A percentile compares a stretch with the other conserved stretches of the same genome.
phyloP scores from a whole-genome alignment of 2,888 invertebrate species.

The Synanthedon formicaeformis region DNA sequence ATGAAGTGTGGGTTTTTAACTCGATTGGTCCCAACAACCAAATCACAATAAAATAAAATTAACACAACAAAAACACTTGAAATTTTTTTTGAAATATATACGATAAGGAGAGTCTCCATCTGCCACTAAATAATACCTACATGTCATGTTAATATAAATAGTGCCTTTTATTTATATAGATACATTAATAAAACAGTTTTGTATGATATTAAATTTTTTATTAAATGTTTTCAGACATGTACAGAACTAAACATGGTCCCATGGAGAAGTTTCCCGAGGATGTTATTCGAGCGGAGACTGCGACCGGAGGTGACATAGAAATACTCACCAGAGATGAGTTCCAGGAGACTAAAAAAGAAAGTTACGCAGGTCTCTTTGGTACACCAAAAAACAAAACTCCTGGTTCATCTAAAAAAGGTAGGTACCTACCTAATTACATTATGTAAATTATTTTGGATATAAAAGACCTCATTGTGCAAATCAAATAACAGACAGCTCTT shows the following conservation, averaged over 20 bases:
- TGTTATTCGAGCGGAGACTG: slow-evolving; percentile 78
- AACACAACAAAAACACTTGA: too few species aligned
- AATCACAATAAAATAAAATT: too few species aligned
- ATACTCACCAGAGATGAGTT: slow-evolving; percentile 74
- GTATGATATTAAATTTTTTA: background rate
- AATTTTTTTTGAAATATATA: too few species aligned
- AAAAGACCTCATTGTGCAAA: too few species aligned
- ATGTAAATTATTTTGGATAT: background rate
- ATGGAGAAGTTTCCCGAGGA: slow-evolving; percentile 87
- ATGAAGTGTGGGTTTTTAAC: too few species aligned
- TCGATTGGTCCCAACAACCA: too few species aligned
- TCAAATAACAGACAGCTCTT: too few species aligned
- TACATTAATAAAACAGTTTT: background rate
- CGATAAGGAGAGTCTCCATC: too few species aligned
- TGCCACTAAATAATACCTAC: too few species aligned
- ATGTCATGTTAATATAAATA: too few species aligned
- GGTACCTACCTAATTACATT: background rate
- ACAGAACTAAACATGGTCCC: slow-evolving; percentile 72
- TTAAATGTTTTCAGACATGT: slow-evolving; percentile 62
- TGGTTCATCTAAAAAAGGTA: slow-evolving; percentile 42
- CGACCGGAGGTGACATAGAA: slow-evolving; percentile 77
- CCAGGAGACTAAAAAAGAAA: slow-evolving; percentile 54
- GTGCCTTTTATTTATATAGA: background rate
- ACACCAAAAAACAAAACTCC: slow-evolving; percentile 36
- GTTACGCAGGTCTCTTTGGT: slow-evolving; percentile 59